Base-by-base conservation (phyloP, 2,888 invertebrate genomes). In the Lysandra bellargus region DNA sequence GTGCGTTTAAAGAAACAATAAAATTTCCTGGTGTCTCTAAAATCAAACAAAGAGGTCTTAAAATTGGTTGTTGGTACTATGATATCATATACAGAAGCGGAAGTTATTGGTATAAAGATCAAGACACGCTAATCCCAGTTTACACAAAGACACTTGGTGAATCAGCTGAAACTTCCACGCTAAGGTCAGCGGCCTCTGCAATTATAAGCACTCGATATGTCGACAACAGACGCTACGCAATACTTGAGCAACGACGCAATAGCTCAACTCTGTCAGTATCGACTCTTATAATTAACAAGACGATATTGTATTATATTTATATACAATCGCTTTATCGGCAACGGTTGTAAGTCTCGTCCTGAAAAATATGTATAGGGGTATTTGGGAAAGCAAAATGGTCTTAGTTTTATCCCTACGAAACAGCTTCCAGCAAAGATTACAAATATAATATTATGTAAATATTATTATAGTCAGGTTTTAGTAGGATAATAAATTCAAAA, bases 131-230 rank as follows among this genome's bases (percentile, higher is more conserved):
- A 64, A 17, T 69, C 33, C 69, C 17, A 14, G 69, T 74, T 44
- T n/a, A 74, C n/a, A 74, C 74, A 74, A 74, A 74, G 74, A 74
- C 64, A 74, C 44, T 73, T 3, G 6, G 30, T 74, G 44, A 74
- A n/a, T 74, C 44, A 74, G 74, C 74, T 74, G 40, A 40, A 74
- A 23, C 40, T 23, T 30, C 64, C 64, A 64, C 64, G 64, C 64
- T 23, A 64, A 64, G 64, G 64, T 64, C 64, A 64, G 64, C 73
- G 73, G 74, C 74, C 74, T 40, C n/a, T 44, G 74, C 74, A 40
- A 40, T 23, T 74, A 23, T 44, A 44, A 44, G 40, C 44, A 74
- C 44, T 44, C 17, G 44, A 23, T 74, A 40, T 44, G 9, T 44
- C 44, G 74, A 74, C 33, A 69, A 69, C 33, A 33, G 33, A 37